Percentiles rank a stretch among this genome's conserved stretches.
Evolutionary conservation across 2,113 vertebrate genomes (phyloP).

Genomic region (Istiophorus platypterus): DNA sequence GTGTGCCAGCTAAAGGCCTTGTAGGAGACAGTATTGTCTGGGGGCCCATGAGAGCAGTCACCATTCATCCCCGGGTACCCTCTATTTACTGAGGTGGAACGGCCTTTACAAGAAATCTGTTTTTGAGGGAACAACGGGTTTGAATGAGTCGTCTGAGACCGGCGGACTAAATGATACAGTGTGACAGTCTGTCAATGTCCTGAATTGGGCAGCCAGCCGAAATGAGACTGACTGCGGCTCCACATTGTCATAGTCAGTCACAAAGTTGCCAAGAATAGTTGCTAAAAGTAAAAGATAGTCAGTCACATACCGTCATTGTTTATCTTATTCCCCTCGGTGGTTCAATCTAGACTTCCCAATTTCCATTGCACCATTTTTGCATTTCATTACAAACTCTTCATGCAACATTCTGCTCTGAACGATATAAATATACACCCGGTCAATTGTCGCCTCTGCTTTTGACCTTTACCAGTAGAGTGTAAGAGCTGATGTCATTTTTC

Average conservation of each 20-base stretch:
- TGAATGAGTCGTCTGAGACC: conserved; percentile 62
- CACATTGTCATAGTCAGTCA: neutral
- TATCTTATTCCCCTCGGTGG: neutral
- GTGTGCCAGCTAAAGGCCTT: conserved; percentile 82
- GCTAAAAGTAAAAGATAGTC: conserved; percentile 9
- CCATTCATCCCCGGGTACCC: conserved; percentile 76
- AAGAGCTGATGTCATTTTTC: conserved; percentile 56
- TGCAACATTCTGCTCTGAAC: neutral
- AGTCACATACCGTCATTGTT: neutral
- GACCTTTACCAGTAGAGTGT: conserved; percentile 36
- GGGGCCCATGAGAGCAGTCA: conserved; percentile 68
- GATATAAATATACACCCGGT: conserved; percentile 25
- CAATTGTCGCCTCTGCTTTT: conserved; percentile 59
- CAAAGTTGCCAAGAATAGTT: neutral
- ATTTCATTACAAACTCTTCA: conserved; percentile 26
- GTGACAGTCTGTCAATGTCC: conserved; percentile 46
- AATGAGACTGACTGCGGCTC: conserved; percentile 39
- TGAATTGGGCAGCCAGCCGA: conserved; percentile 50
- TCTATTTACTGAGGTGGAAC: conserved; percentile 80
- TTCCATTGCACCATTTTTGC: conserved; percentile 11
- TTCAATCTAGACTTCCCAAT: neutral
- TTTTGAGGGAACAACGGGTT: conserved; percentile 57
- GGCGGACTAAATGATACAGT: conserved; percentile 62
- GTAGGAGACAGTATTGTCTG: conserved; percentile 82
- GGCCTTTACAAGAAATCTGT: conserved; percentile 73